Conservation (phyloP, 2,113 vertebrate genomes). For the human (Homo sapiens) region GRCh38 chr4:49035001-49035500, state of each 20-base stretch:
- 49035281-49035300: background rate
- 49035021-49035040: background rate
- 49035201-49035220: background rate
- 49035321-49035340: background rate
- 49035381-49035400: background rate
- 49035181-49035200: conserved; percentile 27
- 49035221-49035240: background rate
- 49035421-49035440: background rate
- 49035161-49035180: background rate
- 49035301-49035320: background rate
- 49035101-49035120: background rate
- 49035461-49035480: background rate
- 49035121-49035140: background rate
- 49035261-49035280: background rate
- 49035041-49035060: background rate
- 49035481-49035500: background rate
- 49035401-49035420: background rate
- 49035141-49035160: background rate
- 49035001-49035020: background rate
- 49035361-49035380: conserved; percentile 8
- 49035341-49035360: background rate
- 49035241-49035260: background rate
- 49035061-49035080: background rate
- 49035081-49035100: background rate
- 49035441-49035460: background rate